Evolutionary conservation across 2,888 invertebrate species (phyloP), one percentile per base, ranked within the genome.

Genomic region (Stenodema calcarata): DNA sequence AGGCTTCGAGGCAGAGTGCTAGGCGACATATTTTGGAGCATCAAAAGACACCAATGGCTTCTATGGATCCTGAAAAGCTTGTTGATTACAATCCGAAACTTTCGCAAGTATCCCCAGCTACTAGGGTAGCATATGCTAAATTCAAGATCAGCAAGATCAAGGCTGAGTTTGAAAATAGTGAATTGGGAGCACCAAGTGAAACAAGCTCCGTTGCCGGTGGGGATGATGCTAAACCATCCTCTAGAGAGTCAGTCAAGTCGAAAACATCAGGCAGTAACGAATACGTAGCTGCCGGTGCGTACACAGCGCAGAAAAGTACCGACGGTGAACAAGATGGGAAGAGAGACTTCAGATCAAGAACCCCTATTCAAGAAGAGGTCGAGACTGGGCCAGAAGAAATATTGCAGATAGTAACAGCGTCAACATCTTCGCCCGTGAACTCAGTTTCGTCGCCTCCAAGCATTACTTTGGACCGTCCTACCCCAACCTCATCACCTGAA

Each of bases 61-160:
- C 94, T 0, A 93, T 96, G 90, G 95, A 96, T 90, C 95, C 95
- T 0, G 94, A 94, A 87, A 94, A 95, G 90, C 91, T 97, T 88
- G 92, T 96, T 88, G 95, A 95, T 91, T 96, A 94, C 91, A 97
- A 97, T 92, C 96, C 96, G 0, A 95, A 95, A 89, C 92, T 97
- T 44, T 93, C 94, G 0, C 93, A 93, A 0, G 94, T 96, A 0
- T 94, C 96, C 0, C 95, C 95, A 0, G 94, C 95, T 0, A 95
- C 96, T 0, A 93, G 96, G 89, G 94, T 96, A 18, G 97, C 97
- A 0, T 97, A 97, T 89, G 96, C 96, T 83, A 97, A 96, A 91
- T 97, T 97, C 91, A 97, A 97, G 94, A 94, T 94, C 88, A 94
- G 93, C 90, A 95, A 95, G 91, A 93, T 95, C 88, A 93, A 93